Conservation (phyloP, 2,888 invertebrate species). For the Pseudeuparius sepicola region DNA sequence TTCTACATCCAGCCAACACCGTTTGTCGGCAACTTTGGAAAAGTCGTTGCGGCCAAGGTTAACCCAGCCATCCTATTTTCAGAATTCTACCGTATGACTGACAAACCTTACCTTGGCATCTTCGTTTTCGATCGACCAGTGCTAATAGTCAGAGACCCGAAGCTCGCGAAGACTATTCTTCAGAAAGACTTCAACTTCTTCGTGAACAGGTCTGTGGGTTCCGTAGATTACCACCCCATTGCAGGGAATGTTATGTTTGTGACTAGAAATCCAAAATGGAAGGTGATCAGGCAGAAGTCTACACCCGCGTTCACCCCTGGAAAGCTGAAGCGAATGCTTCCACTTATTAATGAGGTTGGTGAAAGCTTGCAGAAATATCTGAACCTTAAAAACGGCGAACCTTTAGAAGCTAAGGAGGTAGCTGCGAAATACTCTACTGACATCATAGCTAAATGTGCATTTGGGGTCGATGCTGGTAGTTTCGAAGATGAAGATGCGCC, state of each 20-base stretch:
- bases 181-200: slow-evolving; percentile 43
- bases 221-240: slow-evolving; percentile 38
- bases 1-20: slow-evolving; percentile 24
- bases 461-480: slow-evolving; percentile 38
- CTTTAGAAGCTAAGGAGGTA: slow-evolving; percentile 32
- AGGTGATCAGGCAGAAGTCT: slow-evolving; percentile 41
- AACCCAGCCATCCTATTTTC: no score
- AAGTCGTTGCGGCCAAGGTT: no score
- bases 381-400: no score
- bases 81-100: slow-evolving; percentile 13
- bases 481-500: slow-evolving; percentile 34
- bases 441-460: slow-evolving; percentile 39
- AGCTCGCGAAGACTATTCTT: slow-evolving; percentile 40
- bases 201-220: slow-evolving; percentile 38
- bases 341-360: no score
- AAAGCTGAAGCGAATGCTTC: slow-evolving; percentile 45
- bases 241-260: slow-evolving; percentile 38
- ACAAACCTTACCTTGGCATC: slow-evolving; percentile 39
- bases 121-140: slow-evolving; percentile 42
- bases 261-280: slow-evolving; percentile 44
- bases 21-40: slow-evolving; percentile 27
- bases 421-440: slow-evolving; percentile 38
- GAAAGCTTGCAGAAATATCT: no score
- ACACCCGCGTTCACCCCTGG: slow-evolving; percentile 47
- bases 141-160: slow-evolving; percentile 39